phyloP scores from a whole-genome alignment of 2,113 vertebrate genomes.

The Pandion haliaetus region DNA sequence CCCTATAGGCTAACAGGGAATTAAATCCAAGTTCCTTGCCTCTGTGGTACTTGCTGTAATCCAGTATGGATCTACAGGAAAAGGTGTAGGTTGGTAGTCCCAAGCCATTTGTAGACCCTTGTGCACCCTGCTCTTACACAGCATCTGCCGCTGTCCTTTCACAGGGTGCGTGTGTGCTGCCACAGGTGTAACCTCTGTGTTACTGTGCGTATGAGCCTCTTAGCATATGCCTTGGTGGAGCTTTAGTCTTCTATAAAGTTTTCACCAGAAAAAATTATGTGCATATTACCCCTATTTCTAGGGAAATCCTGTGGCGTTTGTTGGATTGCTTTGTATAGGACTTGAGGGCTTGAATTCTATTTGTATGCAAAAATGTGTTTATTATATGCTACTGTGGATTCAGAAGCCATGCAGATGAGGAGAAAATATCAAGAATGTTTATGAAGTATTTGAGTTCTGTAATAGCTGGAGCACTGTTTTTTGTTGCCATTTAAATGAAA shows the following conservation, averaged over 20 bases:
- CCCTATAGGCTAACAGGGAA: not conserved
- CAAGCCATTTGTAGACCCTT: not conserved
- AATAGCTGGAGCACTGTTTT: not conserved
- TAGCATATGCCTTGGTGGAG: not conserved
- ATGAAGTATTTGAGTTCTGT: not conserved
- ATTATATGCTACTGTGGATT: not conserved
- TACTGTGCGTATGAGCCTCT: not conserved
- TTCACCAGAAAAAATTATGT: not conserved
- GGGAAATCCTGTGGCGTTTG: not conserved
- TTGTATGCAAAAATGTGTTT: not conserved
- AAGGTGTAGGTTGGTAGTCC: not conserved
- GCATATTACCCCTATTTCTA: not conserved
- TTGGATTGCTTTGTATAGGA: not conserved
- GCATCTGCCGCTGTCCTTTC: fast-evolving
- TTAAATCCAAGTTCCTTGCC: not conserved
- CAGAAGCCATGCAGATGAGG: not conserved
- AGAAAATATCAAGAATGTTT: not conserved
- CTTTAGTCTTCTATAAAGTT: not conserved
- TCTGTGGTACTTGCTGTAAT: not conserved
- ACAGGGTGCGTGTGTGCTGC: fast-evolving
- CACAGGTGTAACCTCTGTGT: not conserved
- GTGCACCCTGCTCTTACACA: not conserved
- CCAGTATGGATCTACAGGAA: not conserved
- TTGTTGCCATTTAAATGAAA: not conserved
- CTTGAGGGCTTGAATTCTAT: not conserved